Conservation (phyloP, 2,888 invertebrate species). For the Diaphora mendica region DNA sequence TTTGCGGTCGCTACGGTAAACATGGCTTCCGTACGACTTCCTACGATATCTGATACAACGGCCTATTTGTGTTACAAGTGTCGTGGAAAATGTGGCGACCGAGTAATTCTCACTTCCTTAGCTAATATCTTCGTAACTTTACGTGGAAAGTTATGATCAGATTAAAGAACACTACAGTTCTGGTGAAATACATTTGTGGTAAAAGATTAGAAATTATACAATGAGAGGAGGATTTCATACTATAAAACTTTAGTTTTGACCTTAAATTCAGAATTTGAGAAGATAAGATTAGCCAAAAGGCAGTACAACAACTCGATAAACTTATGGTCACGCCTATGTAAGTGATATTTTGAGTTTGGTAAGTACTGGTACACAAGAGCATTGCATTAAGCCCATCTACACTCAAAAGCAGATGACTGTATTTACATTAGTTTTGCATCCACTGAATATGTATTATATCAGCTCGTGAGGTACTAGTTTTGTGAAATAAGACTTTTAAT, state of each 20-base stretch:
- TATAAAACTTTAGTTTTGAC: not conserved
- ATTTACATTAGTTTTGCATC: not conserved
- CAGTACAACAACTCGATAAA: not conserved
- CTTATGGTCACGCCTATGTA: not conserved
- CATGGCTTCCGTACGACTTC: constrained; percentile 81
- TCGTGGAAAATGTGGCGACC: constrained; percentile 26
- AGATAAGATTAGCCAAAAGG: not conserved
- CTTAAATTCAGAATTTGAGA: not conserved
- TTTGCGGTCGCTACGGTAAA: constrained; percentile 80
- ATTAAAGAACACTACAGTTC: not conserved
- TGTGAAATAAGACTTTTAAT: not conserved
- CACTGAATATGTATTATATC: not conserved
- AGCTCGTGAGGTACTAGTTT: not conserved
- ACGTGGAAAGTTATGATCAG: constrained; percentile 15
- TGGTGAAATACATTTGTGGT: not conserved
- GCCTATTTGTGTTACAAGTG: constrained; percentile 46
- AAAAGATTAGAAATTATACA: not conserved
- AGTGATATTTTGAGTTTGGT: not conserved
- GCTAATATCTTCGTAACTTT: constrained; percentile 6
- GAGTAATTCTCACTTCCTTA: constrained; percentile 15
- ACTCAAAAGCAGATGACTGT: not conserved
- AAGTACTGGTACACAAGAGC: not conserved
- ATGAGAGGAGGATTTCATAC: not conserved
- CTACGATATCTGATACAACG: constrained; percentile 64
- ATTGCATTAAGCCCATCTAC: not conserved